Evolutionary conservation across 2,888 invertebrate genomes (phyloP).

Genomic region (Osmoderma eremita): DNA sequence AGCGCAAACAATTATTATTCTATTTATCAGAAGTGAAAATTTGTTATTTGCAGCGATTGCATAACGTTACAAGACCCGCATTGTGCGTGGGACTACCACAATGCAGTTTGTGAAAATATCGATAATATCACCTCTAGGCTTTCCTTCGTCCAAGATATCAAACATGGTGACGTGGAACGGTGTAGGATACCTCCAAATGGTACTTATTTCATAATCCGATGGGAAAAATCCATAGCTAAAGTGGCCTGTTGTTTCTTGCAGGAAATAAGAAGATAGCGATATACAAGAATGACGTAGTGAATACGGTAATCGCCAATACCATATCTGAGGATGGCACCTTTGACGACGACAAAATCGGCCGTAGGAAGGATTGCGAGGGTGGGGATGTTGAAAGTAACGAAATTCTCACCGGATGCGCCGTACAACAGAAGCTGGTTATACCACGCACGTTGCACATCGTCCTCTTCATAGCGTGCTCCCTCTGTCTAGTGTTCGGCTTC

Average conservation of each 20-base stretch:
- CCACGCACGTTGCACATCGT: slow-evolving; percentile 84
- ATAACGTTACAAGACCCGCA: slow-evolving; percentile 95
- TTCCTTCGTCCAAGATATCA: slow-evolving; percentile 75
- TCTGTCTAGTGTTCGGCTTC: slow-evolving; percentile 84
- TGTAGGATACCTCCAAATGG: slow-evolving; percentile 62
- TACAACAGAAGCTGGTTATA: slow-evolving; percentile 70
- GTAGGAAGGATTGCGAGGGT: slow-evolving; percentile 56
- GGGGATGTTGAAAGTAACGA: slow-evolving; percentile 51
- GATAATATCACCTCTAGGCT: slow-evolving; percentile 61
- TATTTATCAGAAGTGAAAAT: too few relatives aligned
- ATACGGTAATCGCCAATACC: slow-evolving; percentile 24
- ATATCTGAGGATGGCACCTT: slow-evolving; percentile 45
- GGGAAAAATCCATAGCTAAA: slow-evolving; percentile 1
- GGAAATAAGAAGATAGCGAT: slow-evolving; percentile 35
- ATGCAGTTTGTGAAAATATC: slow-evolving; percentile 67
- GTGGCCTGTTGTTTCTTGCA: background rate
- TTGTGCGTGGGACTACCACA: slow-evolving; percentile 90
- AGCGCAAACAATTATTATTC: slow-evolving; percentile 23
- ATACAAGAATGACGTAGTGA: slow-evolving; percentile 32
- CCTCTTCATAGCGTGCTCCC: slow-evolving; percentile 81
- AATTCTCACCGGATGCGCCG: slow-evolving; percentile 55
- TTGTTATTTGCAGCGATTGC: slow-evolving; percentile 73
- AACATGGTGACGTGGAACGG: slow-evolving; percentile 73
- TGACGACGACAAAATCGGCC: slow-evolving; percentile 46
- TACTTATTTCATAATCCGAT: slow-evolving; percentile 37